Conservation (phyloP, 1,140 invertebrate genomes). For the Delia radicum region DNA sequence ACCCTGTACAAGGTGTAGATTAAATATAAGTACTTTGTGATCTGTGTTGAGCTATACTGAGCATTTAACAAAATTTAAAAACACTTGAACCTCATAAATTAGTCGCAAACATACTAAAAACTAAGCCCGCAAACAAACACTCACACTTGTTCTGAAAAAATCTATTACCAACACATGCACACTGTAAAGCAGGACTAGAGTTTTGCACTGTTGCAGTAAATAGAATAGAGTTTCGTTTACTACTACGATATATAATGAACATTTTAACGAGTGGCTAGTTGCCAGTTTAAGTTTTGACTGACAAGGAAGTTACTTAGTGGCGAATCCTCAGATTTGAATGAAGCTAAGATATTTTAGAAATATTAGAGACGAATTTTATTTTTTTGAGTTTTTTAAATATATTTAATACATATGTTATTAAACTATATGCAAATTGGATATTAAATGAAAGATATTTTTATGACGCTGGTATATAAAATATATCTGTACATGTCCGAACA, state of each 20-base stretch:
- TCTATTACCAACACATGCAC: too few species aligned
- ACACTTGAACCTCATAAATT: slow-evolving; percentile 23
- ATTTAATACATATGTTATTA: too few species aligned
- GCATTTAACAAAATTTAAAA: slow-evolving; percentile 23
- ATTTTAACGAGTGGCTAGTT: slow-evolving; percentile 22
- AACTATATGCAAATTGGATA: too few species aligned
- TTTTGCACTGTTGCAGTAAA: neutral
- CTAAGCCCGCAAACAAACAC: neutral
- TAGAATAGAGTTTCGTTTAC: too few species aligned
- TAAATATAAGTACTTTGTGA: slow-evolving; percentile 12
- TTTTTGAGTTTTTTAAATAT: neutral
- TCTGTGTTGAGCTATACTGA: slow-evolving; percentile 17
- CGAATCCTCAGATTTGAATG: too few species aligned
- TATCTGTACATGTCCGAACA: too few species aligned
- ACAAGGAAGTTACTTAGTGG: too few species aligned
- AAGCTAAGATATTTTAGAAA: too few species aligned
- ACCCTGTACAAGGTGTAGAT: slow-evolving; percentile 13
- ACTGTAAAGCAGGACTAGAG: neutral
- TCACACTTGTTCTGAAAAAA: neutral
- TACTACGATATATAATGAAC: neutral
- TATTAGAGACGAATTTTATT: too few species aligned
- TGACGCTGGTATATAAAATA: too few species aligned
- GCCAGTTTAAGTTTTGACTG: neutral
- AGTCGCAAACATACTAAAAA: neutral
- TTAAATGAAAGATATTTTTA: too few species aligned